These are phyloP conservation scores for Coelopa frigida DNA, from an alignment of 1,140 invertebrate species.

Conservation along the genomic window DNA sequence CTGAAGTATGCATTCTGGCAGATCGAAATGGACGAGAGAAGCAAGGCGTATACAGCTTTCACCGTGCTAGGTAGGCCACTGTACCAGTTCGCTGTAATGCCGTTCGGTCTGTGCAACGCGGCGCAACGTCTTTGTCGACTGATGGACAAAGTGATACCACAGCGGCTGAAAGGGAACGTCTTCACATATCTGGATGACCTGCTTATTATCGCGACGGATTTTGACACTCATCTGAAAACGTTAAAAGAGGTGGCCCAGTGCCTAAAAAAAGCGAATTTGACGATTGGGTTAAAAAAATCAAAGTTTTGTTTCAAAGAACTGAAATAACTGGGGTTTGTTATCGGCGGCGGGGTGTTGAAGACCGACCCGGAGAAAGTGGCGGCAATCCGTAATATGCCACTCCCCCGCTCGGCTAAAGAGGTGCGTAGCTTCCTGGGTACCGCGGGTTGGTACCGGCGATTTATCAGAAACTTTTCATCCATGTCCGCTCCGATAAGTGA, in stretches of 20 bases:
- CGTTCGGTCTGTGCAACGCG: slow-evolving; percentile 20
- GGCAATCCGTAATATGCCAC: slow-evolving; percentile 15
- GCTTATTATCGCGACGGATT: slow-evolving; percentile 34
- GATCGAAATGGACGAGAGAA: slow-evolving; percentile 24
- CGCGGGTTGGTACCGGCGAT: slow-evolving; percentile 10
- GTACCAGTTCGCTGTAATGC: slow-evolving; percentile 20
- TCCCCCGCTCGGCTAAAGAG: slow-evolving; percentile 16
- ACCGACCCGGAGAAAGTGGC: slow-evolving; percentile 18
- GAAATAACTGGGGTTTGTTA: slow-evolving; percentile 12
- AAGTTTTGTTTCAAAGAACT: slow-evolving; percentile 35
- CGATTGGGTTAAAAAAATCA: slow-evolving; percentile 45
- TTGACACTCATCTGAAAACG: slow-evolving; percentile 42
- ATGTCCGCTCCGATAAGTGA: slow-evolving; percentile 7
- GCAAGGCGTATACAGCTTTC: slow-evolving; percentile 44
- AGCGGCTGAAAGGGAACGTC: background rate
- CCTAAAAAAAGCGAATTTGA: slow-evolving; percentile 39
- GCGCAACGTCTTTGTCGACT: slow-evolving; percentile 8
- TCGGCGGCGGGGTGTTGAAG: slow-evolving; percentile 7
- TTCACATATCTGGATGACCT: slow-evolving; percentile 44
- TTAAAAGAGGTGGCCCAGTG: slow-evolving; percentile 34
- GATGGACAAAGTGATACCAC: slow-evolving; percentile 13
- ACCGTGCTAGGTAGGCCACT: slow-evolving; percentile 36
- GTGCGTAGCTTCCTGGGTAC: slow-evolving; percentile 14
- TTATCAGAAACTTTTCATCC: slow-evolving; percentile 7
- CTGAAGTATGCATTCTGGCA: slow-evolving; percentile 38